Evolutionary conservation across 2,888 invertebrate genomes (phyloP).

Genomic region (Rhamnusium bicolor): DNA sequence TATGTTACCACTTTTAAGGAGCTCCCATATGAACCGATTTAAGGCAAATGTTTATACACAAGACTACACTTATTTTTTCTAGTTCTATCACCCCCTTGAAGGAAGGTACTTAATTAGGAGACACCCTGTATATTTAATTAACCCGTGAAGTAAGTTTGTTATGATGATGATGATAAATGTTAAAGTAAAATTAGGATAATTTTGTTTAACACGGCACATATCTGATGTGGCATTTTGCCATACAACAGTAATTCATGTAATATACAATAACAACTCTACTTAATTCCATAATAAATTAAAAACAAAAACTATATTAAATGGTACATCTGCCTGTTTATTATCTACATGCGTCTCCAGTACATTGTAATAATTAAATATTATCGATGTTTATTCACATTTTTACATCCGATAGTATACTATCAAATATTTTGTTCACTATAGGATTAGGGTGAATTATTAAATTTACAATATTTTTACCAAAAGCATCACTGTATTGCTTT

Average conservation of each 20-base stretch:
- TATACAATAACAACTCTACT: background rate
- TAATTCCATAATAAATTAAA: conserved; percentile 1
- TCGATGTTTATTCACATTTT: background rate
- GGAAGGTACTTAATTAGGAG: too few species aligned
- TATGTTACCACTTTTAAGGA: too few species aligned
- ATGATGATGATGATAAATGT: too few species aligned
- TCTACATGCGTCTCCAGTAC: background rate
- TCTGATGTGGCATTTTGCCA: background rate
- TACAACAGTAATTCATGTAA: background rate
- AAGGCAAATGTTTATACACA: too few species aligned
- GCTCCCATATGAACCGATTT: too few species aligned
- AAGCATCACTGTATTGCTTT: background rate
- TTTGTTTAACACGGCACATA: too few species aligned
- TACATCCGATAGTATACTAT: background rate
- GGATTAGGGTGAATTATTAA: background rate
- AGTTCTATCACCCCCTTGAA: too few species aligned
- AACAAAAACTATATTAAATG: conserved; percentile 7
- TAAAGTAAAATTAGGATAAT: too few species aligned
- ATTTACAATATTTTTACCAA: background rate
- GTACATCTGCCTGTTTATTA: background rate
- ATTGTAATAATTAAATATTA: background rate
- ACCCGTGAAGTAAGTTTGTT: too few species aligned
- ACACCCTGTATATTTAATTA: too few species aligned
- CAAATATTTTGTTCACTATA: background rate
- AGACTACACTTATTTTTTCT: too few species aligned